A percentile compares a stretch with the other conserved stretches of the same genome.
phyloP scores from a whole-genome alignment of 2,888 invertebrate genomes.

The Hydroisotoma schaefferi region DNA sequence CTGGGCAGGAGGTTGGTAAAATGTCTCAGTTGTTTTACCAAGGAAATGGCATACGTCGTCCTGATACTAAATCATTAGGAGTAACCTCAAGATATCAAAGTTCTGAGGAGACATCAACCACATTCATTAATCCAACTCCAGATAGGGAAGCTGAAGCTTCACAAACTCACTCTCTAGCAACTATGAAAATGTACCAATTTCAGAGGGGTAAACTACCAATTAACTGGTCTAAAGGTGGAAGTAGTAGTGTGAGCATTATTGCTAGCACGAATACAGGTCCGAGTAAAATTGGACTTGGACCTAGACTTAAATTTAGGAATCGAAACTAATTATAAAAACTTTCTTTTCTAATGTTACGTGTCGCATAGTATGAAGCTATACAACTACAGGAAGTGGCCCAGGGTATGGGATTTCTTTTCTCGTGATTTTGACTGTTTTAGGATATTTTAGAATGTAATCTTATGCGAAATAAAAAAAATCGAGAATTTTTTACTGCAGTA shows the following conservation, averaged over 20 bases:
- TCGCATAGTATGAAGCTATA: too few relatives aligned
- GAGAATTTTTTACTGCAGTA: too few relatives aligned
- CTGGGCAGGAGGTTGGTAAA: not conserved
- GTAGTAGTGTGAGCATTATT: not conserved
- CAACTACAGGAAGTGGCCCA: too few relatives aligned
- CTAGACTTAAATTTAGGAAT: conserved; percentile 30
- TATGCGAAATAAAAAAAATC: too few relatives aligned
- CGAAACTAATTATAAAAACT: not conserved
- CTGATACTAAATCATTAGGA: conserved; percentile 18
- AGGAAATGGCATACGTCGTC: conserved; percentile 26
- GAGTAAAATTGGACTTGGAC: conserved; percentile 31
- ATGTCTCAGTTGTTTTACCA: conserved; percentile 23
- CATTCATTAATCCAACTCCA: conserved; percentile 1
- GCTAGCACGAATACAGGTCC: conserved; percentile 14
- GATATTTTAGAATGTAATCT: too few relatives aligned
- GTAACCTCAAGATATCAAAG: not conserved
- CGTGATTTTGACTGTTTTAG: too few relatives aligned
- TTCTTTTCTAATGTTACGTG: too few relatives aligned
- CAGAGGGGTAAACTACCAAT: conserved; percentile 27
- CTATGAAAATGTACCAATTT: conserved; percentile 27
- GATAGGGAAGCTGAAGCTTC: conserved; percentile 8
- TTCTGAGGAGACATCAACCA: not conserved
- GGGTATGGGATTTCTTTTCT: too few relatives aligned
- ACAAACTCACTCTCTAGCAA: conserved; percentile 12
- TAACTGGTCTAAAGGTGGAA: conserved; percentile 17